Evolutionary conservation across 1,140 invertebrate genomes (phyloP).

Genomic region (Brachionus rotundiformis): DNA sequence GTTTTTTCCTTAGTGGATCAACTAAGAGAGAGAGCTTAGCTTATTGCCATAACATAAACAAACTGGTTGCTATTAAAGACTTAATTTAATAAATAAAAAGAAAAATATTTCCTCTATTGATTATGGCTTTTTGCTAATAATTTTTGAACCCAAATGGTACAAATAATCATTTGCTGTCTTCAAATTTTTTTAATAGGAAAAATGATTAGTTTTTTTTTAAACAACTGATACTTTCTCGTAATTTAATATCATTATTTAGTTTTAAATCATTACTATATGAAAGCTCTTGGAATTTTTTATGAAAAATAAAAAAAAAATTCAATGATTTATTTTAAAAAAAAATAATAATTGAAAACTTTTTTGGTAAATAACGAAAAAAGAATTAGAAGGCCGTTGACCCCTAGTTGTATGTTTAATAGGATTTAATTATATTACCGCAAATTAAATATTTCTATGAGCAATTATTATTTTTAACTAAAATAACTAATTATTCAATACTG

Average conservation of each 20-base stretch:
- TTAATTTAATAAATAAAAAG: neutral
- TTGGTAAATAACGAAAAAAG: no score
- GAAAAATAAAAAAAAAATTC: neutral
- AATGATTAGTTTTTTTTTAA: neutral
- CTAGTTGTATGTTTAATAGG: no score
- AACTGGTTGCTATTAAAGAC: slow-evolving; percentile 1
- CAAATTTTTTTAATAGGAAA: neutral
- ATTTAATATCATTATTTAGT: neutral
- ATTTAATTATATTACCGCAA: no score
- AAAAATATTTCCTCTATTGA: neutral
- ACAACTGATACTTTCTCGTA: neutral
- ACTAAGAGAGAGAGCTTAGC: neutral
- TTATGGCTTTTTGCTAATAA: neutral
- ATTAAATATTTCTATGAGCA: no score
- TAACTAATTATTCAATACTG: neutral
- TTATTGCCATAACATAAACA: neutral
- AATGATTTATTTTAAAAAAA: neutral
- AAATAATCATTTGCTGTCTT: neutral
- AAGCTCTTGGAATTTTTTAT: neutral
- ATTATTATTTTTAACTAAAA: neutral
- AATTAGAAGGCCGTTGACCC: no score
- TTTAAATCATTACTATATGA: neutral
- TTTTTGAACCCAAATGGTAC: neutral
- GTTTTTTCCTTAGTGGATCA: neutral
- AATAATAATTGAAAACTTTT: neutral